Conservation (phyloP, 2,888 invertebrate genomes). For the Dexiosoma caninum region DNA sequence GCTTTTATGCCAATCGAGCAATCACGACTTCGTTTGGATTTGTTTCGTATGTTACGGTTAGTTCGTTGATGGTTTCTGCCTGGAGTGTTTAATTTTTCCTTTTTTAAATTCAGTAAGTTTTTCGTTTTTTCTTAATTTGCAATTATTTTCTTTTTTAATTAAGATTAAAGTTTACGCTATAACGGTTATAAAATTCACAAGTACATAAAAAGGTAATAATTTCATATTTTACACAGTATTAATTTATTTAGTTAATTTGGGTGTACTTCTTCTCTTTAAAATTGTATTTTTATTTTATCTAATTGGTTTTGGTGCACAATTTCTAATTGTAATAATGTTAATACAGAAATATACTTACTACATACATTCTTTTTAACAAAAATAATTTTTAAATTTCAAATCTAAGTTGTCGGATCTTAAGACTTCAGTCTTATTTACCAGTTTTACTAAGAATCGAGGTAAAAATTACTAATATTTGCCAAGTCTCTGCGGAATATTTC, state of each 20-base stretch:
- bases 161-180: slow-evolving; percentile 27
- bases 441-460: no score
- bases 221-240: slow-evolving; percentile 17
- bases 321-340: neutral
- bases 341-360: no score
- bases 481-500: no score
- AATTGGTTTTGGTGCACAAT: slow-evolving; percentile 32
- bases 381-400: no score
- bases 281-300: neutral
- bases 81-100: slow-evolving; percentile 21
- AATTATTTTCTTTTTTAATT: neutral
- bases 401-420: no score
- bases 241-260: slow-evolving; percentile 13
- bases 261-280: neutral
- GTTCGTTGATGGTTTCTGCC: slow-evolving; percentile 40
- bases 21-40: slow-evolving; percentile 7
- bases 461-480: no score
- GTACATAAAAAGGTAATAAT: slow-evolving; percentile 32
- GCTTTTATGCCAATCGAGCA: slow-evolving; percentile 1
- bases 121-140: slow-evolving; percentile 2
- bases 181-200: slow-evolving; percentile 9
- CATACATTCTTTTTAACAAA: no score
- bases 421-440: no score
- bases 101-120: slow-evolving; percentile 44
- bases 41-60: slow-evolving; percentile 11